phyloP scores from a whole-genome alignment of 2,797 vertebrate species.

The Pygocentrus nattereri region DNA sequence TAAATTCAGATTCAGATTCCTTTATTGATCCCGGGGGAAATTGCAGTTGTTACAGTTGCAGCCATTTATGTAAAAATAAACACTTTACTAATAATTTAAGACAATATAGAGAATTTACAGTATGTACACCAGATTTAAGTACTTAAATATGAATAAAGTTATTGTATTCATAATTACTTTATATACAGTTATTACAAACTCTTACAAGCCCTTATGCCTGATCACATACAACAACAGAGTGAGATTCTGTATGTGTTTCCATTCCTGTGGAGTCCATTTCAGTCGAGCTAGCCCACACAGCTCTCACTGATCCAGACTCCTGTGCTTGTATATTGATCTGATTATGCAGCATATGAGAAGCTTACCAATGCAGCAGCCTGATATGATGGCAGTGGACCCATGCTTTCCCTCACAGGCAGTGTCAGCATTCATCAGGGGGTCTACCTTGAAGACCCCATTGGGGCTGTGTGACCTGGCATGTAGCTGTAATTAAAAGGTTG shows the following conservation, averaged over 20 bases:
- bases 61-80: too few species aligned
- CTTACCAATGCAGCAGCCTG: not conserved
- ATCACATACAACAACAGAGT: not conserved
- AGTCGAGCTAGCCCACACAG: constrained; percentile 4
- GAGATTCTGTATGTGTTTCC: not conserved
- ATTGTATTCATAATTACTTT: too few species aligned
- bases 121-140: too few species aligned
- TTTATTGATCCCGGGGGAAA: too few species aligned
- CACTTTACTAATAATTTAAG: too few species aligned
- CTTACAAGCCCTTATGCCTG: not conserved
- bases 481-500: constrained; percentile 50
- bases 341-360: constrained; percentile 38
- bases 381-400: not conserved
- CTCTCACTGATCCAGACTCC: not conserved
- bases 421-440: constrained; percentile 36
- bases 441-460: constrained; percentile 31
- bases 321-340: constrained; percentile 21
- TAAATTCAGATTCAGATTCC: too few species aligned
- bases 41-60: too few species aligned
- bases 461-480: constrained; percentile 32
- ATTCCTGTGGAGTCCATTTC: constrained; percentile 2
- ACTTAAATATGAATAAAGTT: too few species aligned
- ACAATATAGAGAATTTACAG: too few species aligned
- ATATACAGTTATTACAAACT: not conserved
- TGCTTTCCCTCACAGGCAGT: constrained; percentile 21